Percentiles rank a stretch among this genome's conserved stretches.
Conservation (phyloP, 2,113 vertebrate genomes). For the Corythaixoides concolor region DNA sequence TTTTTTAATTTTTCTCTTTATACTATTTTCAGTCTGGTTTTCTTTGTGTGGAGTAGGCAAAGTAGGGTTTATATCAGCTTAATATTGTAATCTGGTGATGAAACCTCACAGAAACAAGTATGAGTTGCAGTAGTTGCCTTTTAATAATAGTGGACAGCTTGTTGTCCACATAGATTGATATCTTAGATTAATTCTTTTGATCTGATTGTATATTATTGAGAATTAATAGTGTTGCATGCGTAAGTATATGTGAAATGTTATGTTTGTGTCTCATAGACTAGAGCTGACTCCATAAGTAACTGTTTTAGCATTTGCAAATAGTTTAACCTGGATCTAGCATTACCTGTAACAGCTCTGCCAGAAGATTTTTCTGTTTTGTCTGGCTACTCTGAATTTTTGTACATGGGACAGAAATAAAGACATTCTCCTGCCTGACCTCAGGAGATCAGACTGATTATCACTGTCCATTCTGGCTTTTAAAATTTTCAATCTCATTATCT, state of each 20-base stretch:
- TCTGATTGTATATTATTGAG: background rate
- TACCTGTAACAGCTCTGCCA: background rate
- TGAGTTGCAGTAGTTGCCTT: background rate
- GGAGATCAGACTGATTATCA: background rate
- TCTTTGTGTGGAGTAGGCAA: background rate
- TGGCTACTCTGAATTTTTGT: background rate
- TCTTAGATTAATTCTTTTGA: background rate
- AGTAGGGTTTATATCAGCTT: background rate
- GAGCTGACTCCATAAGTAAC: background rate
- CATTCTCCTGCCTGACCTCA: background rate
- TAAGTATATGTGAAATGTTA: background rate
- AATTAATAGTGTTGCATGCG: background rate
- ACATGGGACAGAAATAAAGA: background rate
- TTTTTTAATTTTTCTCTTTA: background rate
- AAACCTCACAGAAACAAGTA: background rate
- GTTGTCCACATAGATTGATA: background rate
- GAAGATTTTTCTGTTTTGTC: background rate
- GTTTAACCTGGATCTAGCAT: background rate
- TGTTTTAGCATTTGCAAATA: background rate
- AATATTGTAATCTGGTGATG: background rate
- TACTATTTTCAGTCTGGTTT: background rate
- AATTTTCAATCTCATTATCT: background rate
- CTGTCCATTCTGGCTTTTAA: background rate
- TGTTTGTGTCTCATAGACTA: background rate
- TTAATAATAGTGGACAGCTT: background rate